Conservation (phyloP, 23 tunicate genomes). For the Botrylloides violaceus region DNA sequence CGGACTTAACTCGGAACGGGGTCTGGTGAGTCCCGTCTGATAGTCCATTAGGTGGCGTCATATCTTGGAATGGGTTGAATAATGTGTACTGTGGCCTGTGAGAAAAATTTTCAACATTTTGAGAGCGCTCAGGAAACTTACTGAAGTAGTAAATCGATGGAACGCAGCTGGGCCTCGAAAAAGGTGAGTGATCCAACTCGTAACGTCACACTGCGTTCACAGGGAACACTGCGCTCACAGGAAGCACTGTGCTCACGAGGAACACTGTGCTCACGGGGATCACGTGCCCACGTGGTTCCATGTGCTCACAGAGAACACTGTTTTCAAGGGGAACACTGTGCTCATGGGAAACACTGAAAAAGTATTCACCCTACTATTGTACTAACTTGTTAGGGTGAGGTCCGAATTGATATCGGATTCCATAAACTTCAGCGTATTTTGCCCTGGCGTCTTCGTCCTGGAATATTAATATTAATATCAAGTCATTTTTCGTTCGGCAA, state of each 20-base stretch:
- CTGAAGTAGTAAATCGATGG: background rate
- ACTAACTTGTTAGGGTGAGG: slow-evolving; percentile 44
- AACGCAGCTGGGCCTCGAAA: background rate
- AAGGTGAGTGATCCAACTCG: background rate
- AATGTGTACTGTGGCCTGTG: slow-evolving; percentile 67
- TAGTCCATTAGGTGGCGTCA: slow-evolving; percentile 29
- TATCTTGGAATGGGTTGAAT: slow-evolving; percentile 59
- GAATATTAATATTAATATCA: background rate
- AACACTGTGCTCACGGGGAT: too few relatives aligned
- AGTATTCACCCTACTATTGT: background rate
- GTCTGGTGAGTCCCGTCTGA: background rate
- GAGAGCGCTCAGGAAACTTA: background rate
- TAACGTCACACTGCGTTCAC: too few relatives aligned
- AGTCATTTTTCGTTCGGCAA: too few relatives aligned
- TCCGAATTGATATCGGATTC: slow-evolving; percentile 59
- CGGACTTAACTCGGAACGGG: background rate
- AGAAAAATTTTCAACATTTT: too few relatives aligned
- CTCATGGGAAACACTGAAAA: background rate
- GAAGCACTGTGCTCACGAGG: too few relatives aligned
- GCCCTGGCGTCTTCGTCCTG: slow-evolving; percentile 9
- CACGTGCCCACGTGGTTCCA: background rate
- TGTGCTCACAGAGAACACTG: background rate
- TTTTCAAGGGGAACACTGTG: too few relatives aligned
- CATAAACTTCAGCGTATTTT: slow-evolving; percentile 66
- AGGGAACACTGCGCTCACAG: too few relatives aligned